Evolutionary conservation across 2,113 vertebrate genomes (phyloP), one percentile per base, ranked within the genome.

Genomic region (Pontoporia blainvillei): DNA sequence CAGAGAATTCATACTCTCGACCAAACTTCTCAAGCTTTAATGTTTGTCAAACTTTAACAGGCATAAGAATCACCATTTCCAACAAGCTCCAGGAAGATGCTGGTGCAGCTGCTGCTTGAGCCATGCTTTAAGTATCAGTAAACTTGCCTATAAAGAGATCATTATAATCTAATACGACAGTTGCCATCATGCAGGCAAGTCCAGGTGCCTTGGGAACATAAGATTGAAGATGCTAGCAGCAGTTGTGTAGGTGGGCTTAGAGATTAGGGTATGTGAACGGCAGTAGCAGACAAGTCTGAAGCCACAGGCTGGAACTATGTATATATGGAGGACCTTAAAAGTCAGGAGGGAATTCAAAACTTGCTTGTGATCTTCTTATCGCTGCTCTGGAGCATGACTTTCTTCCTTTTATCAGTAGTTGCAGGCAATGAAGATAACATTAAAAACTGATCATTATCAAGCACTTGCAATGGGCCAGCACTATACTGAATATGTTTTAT

Each of bases 401-500:
- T 91, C 57, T 95, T 92, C 39, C 34, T 86, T 83, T 92, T 92
- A 75, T 69, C 14, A 57, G 21, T 82, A 57, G 59, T 75, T 49
- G 41, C 14, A 5, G 15, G 4, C 73, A 6, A 31, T 73, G 15
- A 17, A 6, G 8, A 52, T 82, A 61, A 44, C 73, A 69, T 34
- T 91, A 71, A 78, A 18, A 72, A 87, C n/a, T 67, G 29, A 44
- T 61, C 57, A 57, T 79, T 72, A 76, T 6, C 54, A 66, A 96
- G 27, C 57, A 23, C 3, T 78, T 46, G 27, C 36, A 41, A 41
- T 52, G 54, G n/a, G 20, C 54, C 39, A 59, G 27, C 23, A n/a
- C 10, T 57, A 12, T 54, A 12, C 21, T 90, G 31, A 66, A 34
- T 5, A 14, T 72, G 34, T 61, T 76, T 7, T 3, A 54, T 46